Percentiles rank a stretch among this genome's conserved stretches.
Conservation (phyloP, 2,797 vertebrate species). For the Sebastes jordani region DNA sequence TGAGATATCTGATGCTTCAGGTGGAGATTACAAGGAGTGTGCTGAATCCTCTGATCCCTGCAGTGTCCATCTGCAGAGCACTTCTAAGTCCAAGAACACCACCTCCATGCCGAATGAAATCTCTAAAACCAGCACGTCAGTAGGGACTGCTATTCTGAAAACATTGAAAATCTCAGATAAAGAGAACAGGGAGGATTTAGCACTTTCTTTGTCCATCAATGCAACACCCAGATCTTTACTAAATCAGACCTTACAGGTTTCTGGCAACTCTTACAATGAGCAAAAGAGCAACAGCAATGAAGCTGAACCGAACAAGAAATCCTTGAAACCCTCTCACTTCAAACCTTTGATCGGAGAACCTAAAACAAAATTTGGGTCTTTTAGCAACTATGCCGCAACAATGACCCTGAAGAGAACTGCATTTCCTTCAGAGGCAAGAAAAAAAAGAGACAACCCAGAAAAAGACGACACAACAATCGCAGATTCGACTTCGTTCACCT, state of each 20-base stretch:
- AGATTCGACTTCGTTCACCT: not conserved
- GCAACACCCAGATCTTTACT: not conserved
- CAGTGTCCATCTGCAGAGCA: not conserved
- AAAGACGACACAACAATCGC: not conserved
- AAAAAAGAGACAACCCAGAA: conserved; percentile 1
- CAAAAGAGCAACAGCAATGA: not conserved
- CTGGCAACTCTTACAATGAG: not conserved
- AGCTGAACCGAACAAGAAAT: not conserved
- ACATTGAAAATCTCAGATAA: conserved; percentile 15
- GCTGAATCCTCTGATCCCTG: not conserved
- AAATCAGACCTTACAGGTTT: not conserved
- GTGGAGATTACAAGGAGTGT: not conserved
- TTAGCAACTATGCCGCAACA: not conserved
- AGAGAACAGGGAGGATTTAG: conserved; percentile 30
- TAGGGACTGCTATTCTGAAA: not conserved
- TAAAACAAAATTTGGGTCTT: not conserved
- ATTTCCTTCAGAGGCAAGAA: not conserved
- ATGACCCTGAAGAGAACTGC: not conserved
- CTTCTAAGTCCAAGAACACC: not conserved
- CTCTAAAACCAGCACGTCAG: not conserved
- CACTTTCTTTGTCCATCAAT: not conserved
- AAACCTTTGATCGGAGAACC: not conserved
- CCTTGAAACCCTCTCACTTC: not conserved
- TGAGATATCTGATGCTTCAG: not conserved
- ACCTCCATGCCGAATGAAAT: not conserved